Conservation (phyloP, 2,113 vertebrate genomes). For the Psilopogon haemacephalus region DNA sequence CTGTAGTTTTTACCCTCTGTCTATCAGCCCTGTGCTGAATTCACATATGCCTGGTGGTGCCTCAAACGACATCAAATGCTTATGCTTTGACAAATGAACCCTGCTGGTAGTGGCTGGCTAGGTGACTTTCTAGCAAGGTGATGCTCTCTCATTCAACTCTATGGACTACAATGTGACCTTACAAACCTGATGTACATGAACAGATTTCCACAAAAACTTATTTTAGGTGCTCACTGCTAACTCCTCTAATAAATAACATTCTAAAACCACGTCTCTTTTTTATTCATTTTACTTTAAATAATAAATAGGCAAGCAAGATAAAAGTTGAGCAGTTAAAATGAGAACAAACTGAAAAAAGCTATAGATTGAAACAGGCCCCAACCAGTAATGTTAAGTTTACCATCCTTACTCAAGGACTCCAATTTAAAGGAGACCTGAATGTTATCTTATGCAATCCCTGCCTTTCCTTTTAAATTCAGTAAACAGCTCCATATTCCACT, state of each 20-base stretch:
- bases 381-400: not conserved
- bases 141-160: not conserved
- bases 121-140: not conserved
- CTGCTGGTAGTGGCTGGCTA: not conserved
- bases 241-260: not conserved
- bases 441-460: not conserved
- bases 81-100: not conserved
- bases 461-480: not conserved
- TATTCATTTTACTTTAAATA: not conserved
- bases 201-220: not conserved
- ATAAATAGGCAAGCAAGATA: not conserved
- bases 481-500: not conserved
- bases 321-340: not conserved
- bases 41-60: not conserved
- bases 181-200: not conserved
- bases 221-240: not conserved
- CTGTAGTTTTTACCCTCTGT: not conserved
- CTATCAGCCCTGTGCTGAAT: not conserved
- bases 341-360: not conserved
- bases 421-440: not conserved
- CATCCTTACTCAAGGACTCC: rapidly evolving
- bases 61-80: not conserved
- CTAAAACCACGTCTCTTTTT: not conserved
- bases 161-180: not conserved
- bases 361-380: not conserved